Conservation (phyloP, 2,113 vertebrate species). For the Epinephelus moara region DNA sequence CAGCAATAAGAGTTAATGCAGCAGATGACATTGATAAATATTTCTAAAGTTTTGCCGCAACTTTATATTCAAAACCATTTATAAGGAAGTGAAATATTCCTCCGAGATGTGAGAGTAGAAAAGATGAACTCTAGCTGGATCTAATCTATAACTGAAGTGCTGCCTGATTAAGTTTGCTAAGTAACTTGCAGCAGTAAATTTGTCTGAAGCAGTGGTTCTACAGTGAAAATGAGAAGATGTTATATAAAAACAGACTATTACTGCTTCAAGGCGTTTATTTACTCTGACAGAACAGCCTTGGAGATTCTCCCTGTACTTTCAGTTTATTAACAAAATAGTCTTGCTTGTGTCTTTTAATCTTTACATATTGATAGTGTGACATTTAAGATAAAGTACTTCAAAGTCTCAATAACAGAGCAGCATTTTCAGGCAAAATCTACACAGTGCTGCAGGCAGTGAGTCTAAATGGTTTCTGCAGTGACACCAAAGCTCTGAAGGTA, state of each 20-base stretch:
- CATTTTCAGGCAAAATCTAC: not conserved
- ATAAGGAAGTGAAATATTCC: not conserved
- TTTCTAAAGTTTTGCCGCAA: not conserved
- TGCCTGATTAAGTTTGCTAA: constrained; percentile 17
- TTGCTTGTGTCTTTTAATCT: not conserved
- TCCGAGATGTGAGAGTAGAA: not conserved
- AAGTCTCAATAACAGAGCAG: not conserved
- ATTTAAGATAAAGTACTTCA: not conserved
- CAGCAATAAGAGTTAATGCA: not conserved
- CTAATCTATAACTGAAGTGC: constrained; percentile 8
- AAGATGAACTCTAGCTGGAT: not conserved
- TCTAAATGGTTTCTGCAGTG: not conserved
- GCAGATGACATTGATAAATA: not conserved
- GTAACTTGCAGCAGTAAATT: constrained; percentile 18
- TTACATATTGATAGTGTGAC: not conserved
- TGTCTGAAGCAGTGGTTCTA: constrained; percentile 9
- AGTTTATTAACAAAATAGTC: not conserved
- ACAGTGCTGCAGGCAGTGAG: not conserved
- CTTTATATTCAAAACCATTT: not conserved
- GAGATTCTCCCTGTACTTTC: not conserved
- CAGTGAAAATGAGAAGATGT: constrained; percentile 20
- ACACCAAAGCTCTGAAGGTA: not conserved
- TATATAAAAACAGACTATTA: constrained; percentile 6
- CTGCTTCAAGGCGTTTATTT: not conserved
- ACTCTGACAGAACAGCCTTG: not conserved